Evolutionary conservation across 2,888 invertebrate species (phyloP).

Genomic region (Icerya purchasi): DNA sequence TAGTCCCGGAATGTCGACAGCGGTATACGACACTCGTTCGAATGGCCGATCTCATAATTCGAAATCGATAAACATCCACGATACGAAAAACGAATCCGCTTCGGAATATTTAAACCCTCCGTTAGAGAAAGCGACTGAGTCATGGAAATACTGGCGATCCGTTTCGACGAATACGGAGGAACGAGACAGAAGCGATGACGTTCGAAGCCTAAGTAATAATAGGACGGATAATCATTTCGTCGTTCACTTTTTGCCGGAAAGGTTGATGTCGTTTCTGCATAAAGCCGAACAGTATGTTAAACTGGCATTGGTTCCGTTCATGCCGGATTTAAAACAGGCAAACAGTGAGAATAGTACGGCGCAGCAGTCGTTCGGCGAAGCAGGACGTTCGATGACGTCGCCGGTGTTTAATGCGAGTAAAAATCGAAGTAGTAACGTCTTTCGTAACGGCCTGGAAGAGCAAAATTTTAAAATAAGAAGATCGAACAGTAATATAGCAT

Average conservation of each 20-base stretch:
- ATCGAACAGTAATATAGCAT: too few species aligned
- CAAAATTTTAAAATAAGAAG: too few species aligned
- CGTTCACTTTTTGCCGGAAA: slow-evolving; percentile 57
- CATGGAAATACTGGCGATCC: slow-evolving; percentile 20
- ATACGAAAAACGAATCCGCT: not conserved
- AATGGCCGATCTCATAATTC: not conserved
- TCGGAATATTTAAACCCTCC: slow-evolving; percentile 21
- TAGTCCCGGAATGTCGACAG: too few species aligned
- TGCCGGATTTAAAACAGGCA: slow-evolving; percentile 9
- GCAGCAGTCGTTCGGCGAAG: too few species aligned
- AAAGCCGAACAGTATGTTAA: slow-evolving; percentile 62
- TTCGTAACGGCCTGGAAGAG: too few species aligned
- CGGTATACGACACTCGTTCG: not conserved
- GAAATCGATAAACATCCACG: not conserved
- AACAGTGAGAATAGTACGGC: not conserved
- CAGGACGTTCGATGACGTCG: too few species aligned
- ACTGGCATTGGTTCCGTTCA: slow-evolving; percentile 26
- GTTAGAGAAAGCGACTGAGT: slow-evolving; percentile 19
- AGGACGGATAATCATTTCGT: slow-evolving; percentile 29
- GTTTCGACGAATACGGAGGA: slow-evolving; percentile 12
- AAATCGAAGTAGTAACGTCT: too few species aligned
- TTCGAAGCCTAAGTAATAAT: slow-evolving; percentile 21
- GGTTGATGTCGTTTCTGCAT: slow-evolving; percentile 54
- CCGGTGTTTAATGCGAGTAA: too few species aligned
- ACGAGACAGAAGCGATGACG: slow-evolving; percentile 14